Evolutionary conservation across 2,888 invertebrate genomes (phyloP).

Genomic region (Parochlus steinenii): DNA sequence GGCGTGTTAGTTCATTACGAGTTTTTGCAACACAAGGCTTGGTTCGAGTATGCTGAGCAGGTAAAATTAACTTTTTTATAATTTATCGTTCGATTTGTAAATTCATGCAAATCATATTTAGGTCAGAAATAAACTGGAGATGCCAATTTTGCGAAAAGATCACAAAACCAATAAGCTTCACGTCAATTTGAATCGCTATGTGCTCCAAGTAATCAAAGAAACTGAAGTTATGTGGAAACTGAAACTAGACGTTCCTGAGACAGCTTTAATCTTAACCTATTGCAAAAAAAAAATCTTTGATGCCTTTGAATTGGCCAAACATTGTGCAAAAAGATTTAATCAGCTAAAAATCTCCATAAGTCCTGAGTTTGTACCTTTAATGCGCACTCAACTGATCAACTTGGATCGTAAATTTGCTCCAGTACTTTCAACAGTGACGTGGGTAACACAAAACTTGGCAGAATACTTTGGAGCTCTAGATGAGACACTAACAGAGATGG

Average conservation of each 20-base stretch:
- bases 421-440: constrained; percentile 59
- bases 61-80: constrained; percentile 26
- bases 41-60: constrained; percentile 59
- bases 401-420: constrained; percentile 56
- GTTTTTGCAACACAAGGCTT: constrained; percentile 63
- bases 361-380: constrained; percentile 46
- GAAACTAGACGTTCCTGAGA: constrained; percentile 55
- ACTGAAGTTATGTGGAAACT: constrained; percentile 68
- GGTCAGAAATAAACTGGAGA: too few relatives aligned
- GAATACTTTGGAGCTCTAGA: constrained; percentile 32
- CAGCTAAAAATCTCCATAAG: constrained; percentile 31
- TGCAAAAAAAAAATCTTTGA: constrained; percentile 50
- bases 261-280: constrained; percentile 56
- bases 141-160: constrained; percentile 52
- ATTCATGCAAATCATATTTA: not conserved
- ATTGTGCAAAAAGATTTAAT: constrained; percentile 44
- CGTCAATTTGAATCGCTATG: constrained; percentile 56
- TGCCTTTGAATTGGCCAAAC: constrained; percentile 42
- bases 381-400: constrained; percentile 47
- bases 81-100: constrained; percentile 2
- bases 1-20: constrained; percentile 71
- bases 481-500: constrained; percentile 32
- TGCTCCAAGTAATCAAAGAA: constrained; percentile 58
- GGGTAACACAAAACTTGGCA: constrained; percentile 53
- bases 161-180: constrained; percentile 45